Evolutionary conservation across 2,113 vertebrate species (phyloP).

Genomic region (Amblyornis subalaris): DNA sequence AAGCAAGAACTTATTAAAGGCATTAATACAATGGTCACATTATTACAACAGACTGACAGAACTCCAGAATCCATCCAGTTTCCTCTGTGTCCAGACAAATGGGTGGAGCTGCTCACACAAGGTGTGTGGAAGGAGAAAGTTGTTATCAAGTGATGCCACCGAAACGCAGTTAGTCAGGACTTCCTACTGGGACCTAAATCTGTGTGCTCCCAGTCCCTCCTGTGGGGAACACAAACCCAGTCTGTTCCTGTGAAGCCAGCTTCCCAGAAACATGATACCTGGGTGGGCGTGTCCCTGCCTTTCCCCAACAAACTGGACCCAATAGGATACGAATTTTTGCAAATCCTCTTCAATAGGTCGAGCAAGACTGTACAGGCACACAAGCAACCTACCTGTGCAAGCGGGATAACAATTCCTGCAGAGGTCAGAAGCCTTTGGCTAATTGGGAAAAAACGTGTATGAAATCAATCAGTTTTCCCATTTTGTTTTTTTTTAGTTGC

Average conservation of each 20-base stretch:
- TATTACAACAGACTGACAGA: neutral
- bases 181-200: neutral
- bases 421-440: neutral
- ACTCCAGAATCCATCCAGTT: neutral
- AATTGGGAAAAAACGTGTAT: neutral
- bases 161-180: neutral
- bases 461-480: neutral
- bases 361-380: neutral
- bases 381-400: neutral
- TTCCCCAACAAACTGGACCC: neutral
- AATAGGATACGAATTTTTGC: neutral
- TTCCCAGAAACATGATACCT: fast-evolving
- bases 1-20: slow-evolving; percentile 32
- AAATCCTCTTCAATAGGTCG: neutral
- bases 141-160: neutral
- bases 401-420: neutral
- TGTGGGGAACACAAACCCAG: neutral
- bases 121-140: neutral
- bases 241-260: neutral
- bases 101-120: neutral
- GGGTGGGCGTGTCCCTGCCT: neutral
- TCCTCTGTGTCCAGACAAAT: slow-evolving; percentile 1
- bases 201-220: neutral
- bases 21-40: slow-evolving; percentile 12
- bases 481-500: neutral